phyloP scores from a whole-genome alignment of 2,797 vertebrate genomes.

The Glossophaga mutica region DNA sequence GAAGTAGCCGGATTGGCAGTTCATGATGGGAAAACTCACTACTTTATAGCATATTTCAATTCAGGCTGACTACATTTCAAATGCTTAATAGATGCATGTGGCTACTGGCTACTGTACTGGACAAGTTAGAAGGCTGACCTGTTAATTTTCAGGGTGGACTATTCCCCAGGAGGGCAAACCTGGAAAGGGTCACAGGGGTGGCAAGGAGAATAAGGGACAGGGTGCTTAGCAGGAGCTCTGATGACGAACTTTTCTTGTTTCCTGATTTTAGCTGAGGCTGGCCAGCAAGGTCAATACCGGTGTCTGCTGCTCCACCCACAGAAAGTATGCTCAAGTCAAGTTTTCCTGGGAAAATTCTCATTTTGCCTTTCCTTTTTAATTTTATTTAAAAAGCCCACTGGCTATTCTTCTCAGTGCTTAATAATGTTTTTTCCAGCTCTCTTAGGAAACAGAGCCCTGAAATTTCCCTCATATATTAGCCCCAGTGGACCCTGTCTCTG shows the following conservation, averaged over 20 bases:
- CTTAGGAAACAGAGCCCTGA: conserved; percentile 59
- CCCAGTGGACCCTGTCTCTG: conserved; percentile 56
- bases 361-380: conserved; percentile 60
- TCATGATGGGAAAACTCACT: not conserved
- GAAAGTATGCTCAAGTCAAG: conserved; percentile 64
- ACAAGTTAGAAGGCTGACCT: conserved; percentile 19
- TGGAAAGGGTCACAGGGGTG: not conserved
- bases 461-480: conserved; percentile 62
- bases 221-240: not conserved
- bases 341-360: conserved; percentile 73
- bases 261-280: conserved; percentile 4
- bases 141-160: not conserved
- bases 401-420: conserved; percentile 62
- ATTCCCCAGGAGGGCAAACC: not conserved
- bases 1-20: not conserved
- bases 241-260: not conserved
- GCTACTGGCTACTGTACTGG: not conserved
- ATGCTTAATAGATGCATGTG: not conserved
- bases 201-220: not conserved
- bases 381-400: conserved; percentile 68
- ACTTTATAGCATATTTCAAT: not conserved
- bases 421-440: conserved; percentile 72
- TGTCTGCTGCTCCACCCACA: conserved; percentile 60
- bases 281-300: conserved; percentile 15
- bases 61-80: not conserved